phyloP scores from a whole-genome alignment of 92 coral and sea anemone genomes.

The Umimayanthus kanabou region DNA sequence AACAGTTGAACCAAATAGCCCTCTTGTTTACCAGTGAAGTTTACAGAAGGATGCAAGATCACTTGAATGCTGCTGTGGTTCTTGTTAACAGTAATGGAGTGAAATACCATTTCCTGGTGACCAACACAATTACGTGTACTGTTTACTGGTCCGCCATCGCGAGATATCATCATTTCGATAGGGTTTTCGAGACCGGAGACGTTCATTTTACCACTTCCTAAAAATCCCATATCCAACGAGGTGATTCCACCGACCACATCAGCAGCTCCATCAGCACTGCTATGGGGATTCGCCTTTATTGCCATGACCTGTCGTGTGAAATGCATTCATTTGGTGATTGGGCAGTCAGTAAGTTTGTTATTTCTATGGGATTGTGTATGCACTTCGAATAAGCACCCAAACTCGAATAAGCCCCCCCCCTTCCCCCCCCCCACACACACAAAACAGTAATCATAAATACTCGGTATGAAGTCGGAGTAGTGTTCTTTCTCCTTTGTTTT shows the following conservation, averaged over 20 bases:
- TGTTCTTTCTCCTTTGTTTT: too few relatives aligned
- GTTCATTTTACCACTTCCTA: conserved; percentile 36
- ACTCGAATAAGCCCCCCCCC: too few relatives aligned
- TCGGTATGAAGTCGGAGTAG: too few relatives aligned
- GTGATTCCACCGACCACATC: conserved; percentile 44
- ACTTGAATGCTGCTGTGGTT: conserved; percentile 55
- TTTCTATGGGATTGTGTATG: not conserved
- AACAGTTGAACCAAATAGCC: conserved; percentile 45
- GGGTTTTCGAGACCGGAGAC: conserved; percentile 43
- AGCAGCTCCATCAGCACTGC: conserved; percentile 40
- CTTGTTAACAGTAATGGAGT: conserved; percentile 37
- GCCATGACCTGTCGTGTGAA: conserved; percentile 32
- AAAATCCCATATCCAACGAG: conserved; percentile 39
- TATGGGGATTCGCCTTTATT: conserved; percentile 16
- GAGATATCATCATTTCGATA: conserved; percentile 33
- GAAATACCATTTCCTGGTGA: conserved; percentile 9
- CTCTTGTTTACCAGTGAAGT: conserved; percentile 15
- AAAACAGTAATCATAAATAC: too few relatives aligned
- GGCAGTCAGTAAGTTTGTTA: not conserved
- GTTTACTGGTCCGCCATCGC: conserved; percentile 30
- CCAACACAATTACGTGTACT: not conserved
- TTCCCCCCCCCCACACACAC: too few relatives aligned
- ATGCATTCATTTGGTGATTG: not conserved
- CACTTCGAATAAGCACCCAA: too few relatives aligned
- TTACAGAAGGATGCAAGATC: conserved; percentile 27